Base-by-base conservation (phyloP, 2,797 vertebrate genomes). In the Phrynocephalus guinanensis region DNA sequence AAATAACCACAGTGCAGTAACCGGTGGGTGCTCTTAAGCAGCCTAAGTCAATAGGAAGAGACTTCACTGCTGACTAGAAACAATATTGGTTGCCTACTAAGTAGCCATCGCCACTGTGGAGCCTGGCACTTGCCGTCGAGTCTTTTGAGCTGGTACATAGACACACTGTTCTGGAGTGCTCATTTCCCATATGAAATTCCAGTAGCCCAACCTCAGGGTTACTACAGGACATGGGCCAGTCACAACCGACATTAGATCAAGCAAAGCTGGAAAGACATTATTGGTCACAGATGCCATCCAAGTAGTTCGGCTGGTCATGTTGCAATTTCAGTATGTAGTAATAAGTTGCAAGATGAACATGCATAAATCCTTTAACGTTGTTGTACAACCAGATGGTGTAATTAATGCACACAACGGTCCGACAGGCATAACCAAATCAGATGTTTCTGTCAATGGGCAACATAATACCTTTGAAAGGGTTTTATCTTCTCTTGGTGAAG, bases 301-400 rank as follows among this genome's bases (percentile, higher is more conserved):
- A 87, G 79, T 15, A 67, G 79, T 33, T 75, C 6, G 67, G 60
- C 79, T 67, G 28, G 76, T 79, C 52, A 72, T 83, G 86, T 83
- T 11, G 75, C 18, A 83, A 87, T 72, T 44, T 8, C 11, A 56
- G 18, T 24, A 60, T 84, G 75, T 68, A 82, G 48, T 77, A 77
- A 68, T n/a, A 56, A 20, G 4, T 70, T 67, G 73, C 50, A 84
- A 84, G 38, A 79, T 72, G 33, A 24, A 79, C 28, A 52, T 24
- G 2, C 1, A 81, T 63, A 63, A 78, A 63, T n/a, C 18, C 33
- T 88, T 88, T 72, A 18, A 72, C 50, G 63, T 71, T 63, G 11
- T 8, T 83, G 48, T 28, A 70, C 63, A 87, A 52, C 60, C 56
- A 44, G 71, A 81, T 81, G 20, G 20, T 79, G 30, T 20, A 79